Base-by-base conservation (phyloP, 2,113 vertebrate species). In the Steatornis caripensis region DNA sequence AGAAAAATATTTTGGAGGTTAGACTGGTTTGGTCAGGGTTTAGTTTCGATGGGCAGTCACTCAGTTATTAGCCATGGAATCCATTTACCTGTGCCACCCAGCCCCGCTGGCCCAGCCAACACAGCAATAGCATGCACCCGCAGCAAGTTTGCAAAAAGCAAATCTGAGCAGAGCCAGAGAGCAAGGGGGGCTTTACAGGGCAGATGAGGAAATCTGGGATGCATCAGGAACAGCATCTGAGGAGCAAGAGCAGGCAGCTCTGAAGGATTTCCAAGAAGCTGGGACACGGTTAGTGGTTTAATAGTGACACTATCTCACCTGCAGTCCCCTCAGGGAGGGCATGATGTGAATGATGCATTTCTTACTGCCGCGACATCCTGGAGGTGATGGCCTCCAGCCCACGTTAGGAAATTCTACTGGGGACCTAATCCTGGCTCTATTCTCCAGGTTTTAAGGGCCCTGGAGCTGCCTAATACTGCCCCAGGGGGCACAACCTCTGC, bases 81-180 rank as follows among this genome's bases (percentile, higher is more conserved):
- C 30, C 24, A n/a, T 39, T 75, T 34, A 30, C 29, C 46, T 74
- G 32, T 46, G 49, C 37, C 29, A 55, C 34, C 29, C n/a, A 75
- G 29, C 8, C 43, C 23, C 1, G 2, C 39, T 18, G 39, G 54
- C 36, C 16, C 29, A 49, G 43, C 36, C 34, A 36, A 15, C 13
- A 19, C 16, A 22, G 43, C 1, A 1, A 15, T 37, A 43, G 24
- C 19, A 8, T 10, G 17, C 7, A 68, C 30, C 34, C 0, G 1
- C 51, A 5, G 7, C 20, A 37, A 37, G 30, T 10, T 15, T 60
- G 37, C 48, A 57, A 32, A 62, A 75, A 61, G 16, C 26, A 69
- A 36, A 75, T 13, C 22, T 41, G n/a, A 16, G 37, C 41, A 54
- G 61, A 55, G 32, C 36, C 6, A 8, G 20, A 11, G 12, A 34